Evolutionary conservation across 2,888 invertebrate genomes (phyloP), one percentile per base, ranked within the genome.

Genomic region (Cryptosula pallasiana): DNA sequence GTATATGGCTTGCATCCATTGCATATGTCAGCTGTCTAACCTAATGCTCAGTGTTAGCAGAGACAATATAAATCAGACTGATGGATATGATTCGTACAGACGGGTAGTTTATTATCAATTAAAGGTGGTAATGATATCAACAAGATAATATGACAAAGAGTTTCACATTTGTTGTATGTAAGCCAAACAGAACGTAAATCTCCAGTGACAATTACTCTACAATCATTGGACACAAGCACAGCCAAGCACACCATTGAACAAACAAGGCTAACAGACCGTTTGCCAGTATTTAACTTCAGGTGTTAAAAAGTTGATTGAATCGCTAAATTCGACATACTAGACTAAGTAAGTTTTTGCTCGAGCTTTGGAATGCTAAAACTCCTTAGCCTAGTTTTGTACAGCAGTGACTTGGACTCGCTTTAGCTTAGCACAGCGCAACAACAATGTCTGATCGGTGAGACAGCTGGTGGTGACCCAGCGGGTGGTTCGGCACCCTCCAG

Each of bases 321-420:
- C 27, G 2, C 20, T 63, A 16, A 5, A 55, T 23, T 25, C 25
- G 63, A 32, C 32, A 9, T 63, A 63, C 27, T 57, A 63, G 63
- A 63, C 45, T 45, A 45, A 13, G 45, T 13, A 2, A 63, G 32
- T 63, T 63, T 55, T 63, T n/a, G 27, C 63, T 63, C 32, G 63
- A 63, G 63, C 63, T 63, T 63, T 63, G 63, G 63, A 63, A 63
- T 63, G 63, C 63, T 63, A 63, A 63, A 63, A 63, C 63, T 63
- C 63, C 63, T 63, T 63, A 63, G 63, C 63, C 20, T 63, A 63
- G 63, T 63, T 45, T 13, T 45, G 20, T 5, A 45, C 45, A 13
- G 45, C 45, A 45, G 45, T 5, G 5, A 13, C 45, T 45, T 45
- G 20, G 45, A 45, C 5, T 5, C 45, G n/a, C n/a, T n/a, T 45